These are phyloP conservation scores for Drosophila serrata DNA, from an alignment of 1,140 invertebrate species.

Conservation along the genomic window DNA sequence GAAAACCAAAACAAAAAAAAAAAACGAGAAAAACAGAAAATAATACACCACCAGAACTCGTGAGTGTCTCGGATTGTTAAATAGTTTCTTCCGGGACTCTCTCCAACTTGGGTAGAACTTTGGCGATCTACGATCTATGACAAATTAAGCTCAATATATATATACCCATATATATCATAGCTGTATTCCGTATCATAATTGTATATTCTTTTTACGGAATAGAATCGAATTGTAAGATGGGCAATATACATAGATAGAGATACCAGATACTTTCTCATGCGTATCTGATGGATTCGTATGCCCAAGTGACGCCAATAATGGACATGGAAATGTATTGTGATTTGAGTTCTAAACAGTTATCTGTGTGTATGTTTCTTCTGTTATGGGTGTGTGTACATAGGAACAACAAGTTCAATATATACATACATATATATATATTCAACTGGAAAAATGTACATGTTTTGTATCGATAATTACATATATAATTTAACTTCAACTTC, in stretches of 20 bases:
- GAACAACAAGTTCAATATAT: conserved; percentile 11
- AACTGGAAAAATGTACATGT: conserved; percentile 14
- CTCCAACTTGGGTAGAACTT: conserved; percentile 10
- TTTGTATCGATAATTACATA: conserved; percentile 30
- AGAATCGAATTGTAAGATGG: conserved; percentile 8
- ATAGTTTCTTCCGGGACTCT: conserved; percentile 16
- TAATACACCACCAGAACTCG: conserved; percentile 1
- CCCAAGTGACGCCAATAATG: conserved; percentile 20
- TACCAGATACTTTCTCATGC: conserved; percentile 25
- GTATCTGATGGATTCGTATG: conserved; percentile 20
- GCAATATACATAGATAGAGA: conserved; percentile 5
- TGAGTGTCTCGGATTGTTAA: conserved; percentile 17
- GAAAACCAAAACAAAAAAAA: not conserved
- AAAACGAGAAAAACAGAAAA: not conserved
- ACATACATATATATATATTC: not conserved
- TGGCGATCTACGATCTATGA: conserved; percentile 12
- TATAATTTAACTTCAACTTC: conserved; percentile 34
- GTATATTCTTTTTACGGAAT: conserved; percentile 15
- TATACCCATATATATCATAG: conserved; percentile 11
- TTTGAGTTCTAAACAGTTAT: conserved; percentile 28
- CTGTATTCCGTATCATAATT: conserved; percentile 18
- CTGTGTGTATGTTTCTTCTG: conserved; percentile 8
- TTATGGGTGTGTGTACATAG: conserved; percentile 16
- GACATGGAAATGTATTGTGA: conserved; percentile 33
- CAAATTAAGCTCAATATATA: conserved; percentile 28